Conservation (phyloP, 2,888 invertebrate species). For the Exocentrus adspersus region DNA sequence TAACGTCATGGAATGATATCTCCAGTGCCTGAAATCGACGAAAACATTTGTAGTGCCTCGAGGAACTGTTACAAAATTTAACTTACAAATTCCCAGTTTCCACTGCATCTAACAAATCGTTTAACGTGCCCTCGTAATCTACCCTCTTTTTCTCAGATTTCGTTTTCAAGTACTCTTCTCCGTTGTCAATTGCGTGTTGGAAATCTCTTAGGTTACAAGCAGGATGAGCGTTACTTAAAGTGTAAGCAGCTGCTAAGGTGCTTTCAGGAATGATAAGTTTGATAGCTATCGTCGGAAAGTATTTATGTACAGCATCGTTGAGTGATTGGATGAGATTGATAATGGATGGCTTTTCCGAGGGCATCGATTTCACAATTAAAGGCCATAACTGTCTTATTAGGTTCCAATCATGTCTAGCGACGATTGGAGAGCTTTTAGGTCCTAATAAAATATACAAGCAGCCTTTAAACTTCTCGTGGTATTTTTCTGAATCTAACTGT, state of each 20-base stretch:
- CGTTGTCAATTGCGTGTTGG: conserved; percentile 58
- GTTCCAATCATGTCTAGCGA: conserved; percentile 81
- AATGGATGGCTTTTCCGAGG: conserved; percentile 88
- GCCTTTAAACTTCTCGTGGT: conserved; percentile 81
- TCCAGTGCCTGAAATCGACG: conserved; percentile 75
- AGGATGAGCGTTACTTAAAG: conserved; percentile 62
- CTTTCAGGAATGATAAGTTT: conserved; percentile 67
- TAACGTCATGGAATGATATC: conserved; percentile 80
- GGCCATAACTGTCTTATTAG: conserved; percentile 80
- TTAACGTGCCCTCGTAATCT: conserved; percentile 66
- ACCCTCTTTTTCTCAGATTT: conserved; percentile 64
- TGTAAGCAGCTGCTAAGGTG: conserved; percentile 65
- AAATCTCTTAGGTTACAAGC: conserved; percentile 61
- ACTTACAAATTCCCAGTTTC: conserved; percentile 66
- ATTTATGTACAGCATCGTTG: conserved; percentile 67
- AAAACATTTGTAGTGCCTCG: too few species aligned
- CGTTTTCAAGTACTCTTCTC: conserved; percentile 58
- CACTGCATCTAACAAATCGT: conserved; percentile 67
- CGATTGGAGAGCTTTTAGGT: conserved; percentile 71
- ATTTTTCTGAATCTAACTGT: conserved; percentile 67
- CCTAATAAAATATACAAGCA: conserved; percentile 80
- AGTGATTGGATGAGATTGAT: conserved; percentile 71
- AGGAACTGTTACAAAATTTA: conserved; percentile 16
- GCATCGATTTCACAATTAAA: conserved; percentile 77
- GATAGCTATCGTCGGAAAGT: conserved; percentile 73